Evolutionary conservation across 2,888 invertebrate species (phyloP), one percentile per base, ranked within the genome.

Genomic region (Metopia argyrocephala): DNA sequence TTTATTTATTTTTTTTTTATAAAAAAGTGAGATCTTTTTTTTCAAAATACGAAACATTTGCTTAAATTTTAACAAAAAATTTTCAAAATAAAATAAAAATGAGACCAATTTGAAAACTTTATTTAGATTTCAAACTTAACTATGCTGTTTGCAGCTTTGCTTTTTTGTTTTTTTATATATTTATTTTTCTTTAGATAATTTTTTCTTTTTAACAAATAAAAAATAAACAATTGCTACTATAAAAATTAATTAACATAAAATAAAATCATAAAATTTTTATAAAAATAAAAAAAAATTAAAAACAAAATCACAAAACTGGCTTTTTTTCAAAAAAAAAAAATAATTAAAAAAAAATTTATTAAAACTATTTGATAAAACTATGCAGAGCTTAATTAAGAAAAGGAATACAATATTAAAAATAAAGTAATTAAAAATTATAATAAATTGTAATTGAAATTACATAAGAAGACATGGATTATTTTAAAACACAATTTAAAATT

Each of bases 51-150:
- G 65, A 82, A 79, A 83, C 82, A 83, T 78, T 83, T 83, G 78
- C 79, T 75, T 76, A 81, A 73, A 79, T 74, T 73, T 18, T 74
- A 82, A 82, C 83, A 61, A 81, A 79, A 75, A 50, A 38, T 15
- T 38, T 38, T 15, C 31, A 38, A 61, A 79, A 83, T 68, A 71
- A 78, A 62, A 78, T 82, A 71, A 79, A 76, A 85, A 83, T 89
- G 89, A 89, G 90, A 89, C 90, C 89, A 89, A 89, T 89, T 89
- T 87, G 90, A 89, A 89, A 87, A 87, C 86, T 85, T 82, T 82
- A 85, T 79, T 73, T 73, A 73, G 52, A 66, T 78, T 83, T 82
- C 70, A 82, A 79, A 76, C 64, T 78, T 82, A 56, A 71, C 76
- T 62, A 52, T 64, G 52, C 52, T 38, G 38, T 15, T 38, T 9